Conservation (phyloP, 2,888 invertebrate species). For the Napeogenes sylphis region DNA sequence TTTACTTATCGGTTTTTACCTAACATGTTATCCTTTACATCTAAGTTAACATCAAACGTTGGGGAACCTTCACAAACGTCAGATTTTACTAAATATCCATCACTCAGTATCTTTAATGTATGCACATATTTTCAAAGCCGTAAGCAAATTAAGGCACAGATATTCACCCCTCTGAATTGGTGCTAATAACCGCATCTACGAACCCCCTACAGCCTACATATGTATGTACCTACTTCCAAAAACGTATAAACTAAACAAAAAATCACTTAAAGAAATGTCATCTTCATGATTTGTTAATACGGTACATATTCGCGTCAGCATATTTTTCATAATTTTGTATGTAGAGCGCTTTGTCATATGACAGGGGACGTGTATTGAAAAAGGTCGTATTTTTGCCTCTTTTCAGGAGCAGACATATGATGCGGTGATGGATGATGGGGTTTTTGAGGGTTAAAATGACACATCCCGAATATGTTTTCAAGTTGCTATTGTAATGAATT, state of each 20-base stretch:
- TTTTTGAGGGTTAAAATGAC: conserved; percentile 28
- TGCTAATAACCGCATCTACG: conserved; percentile 64
- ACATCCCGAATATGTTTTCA: conserved; percentile 25
- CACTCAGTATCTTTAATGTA: conserved; percentile 43
- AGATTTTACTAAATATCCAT: conserved; percentile 25
- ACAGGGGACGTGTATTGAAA: conserved; percentile 35
- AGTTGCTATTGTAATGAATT: conserved; percentile 4
- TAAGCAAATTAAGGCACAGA: conserved; percentile 69
- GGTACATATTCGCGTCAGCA: conserved; percentile 16
- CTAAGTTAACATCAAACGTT: conserved; percentile 27
- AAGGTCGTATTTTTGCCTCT: conserved; percentile 33
- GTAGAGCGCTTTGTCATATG: conserved; percentile 39
- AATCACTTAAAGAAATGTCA: conserved; percentile 28
- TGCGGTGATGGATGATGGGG: conserved; percentile 34
- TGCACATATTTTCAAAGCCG: conserved; percentile 62
- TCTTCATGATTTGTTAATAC: conserved; percentile 9
- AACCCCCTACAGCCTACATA: conserved; percentile 38
- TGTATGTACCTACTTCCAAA: conserved; percentile 8
- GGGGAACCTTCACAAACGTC: conserved; percentile 24
- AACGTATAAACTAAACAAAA: conserved; percentile 29
- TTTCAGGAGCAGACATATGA: conserved; percentile 33
- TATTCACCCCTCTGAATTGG: conserved; percentile 74
- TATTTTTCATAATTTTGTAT: conserved; percentile 36
- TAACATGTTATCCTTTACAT: background rate
- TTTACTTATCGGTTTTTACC: background rate